Evolutionary conservation across 2,888 invertebrate species (phyloP), one percentile per base, ranked within the genome.

Genomic region (Rhyacophila evoluta): DNA sequence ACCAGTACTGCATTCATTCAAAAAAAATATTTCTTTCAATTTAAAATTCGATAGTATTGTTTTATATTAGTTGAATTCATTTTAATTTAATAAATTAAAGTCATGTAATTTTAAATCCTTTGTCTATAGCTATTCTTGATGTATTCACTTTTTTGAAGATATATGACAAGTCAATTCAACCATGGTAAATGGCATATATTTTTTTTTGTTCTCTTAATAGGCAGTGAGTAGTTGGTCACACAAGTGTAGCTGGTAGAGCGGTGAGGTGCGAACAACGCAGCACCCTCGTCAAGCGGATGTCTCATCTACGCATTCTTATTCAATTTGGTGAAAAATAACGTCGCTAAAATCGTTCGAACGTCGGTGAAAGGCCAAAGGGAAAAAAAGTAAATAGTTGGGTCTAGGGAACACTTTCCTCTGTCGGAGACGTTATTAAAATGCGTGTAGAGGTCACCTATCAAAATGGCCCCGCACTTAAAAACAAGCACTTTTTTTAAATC

Each of bases 271-370:
- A 69, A 69, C 29, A n/a, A 28, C 33, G 15, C n/a, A 71, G 78
- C 67, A 77, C 81, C 81, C 81, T 81, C 78, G 78, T 81, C 81
- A 81, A 39, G 41, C 77, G 74, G 74, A 55, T 76, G 78, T 81
- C 81, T 81, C 78, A 81, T 81, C 81, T 78, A 78, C 73, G 76
- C 81, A 79, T 81, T 81, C 78, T 81, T 81, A 79, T 81, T 81
- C 81, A 81, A 81, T 81, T 81, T 76, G 76, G 74, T 72, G 67
- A 75, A 77, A 79, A 79, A 79, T 79, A 79, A 71, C 79, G 55
- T 70, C 28, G 28, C 39, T 36, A 39, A 75, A 75, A 55, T 55
- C 55, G 55, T 10, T 55, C 55, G 55, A 55, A 55, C 55, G 25
- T 55, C 55, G 55, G 19, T 55, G 55, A 55, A 55, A 55, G 19